Percentiles rank a stretch among this genome's conserved stretches.
Evolutionary conservation across 2,797 vertebrate species (phyloP).

Genomic region (Gymnoscopelus braueri): DNA sequence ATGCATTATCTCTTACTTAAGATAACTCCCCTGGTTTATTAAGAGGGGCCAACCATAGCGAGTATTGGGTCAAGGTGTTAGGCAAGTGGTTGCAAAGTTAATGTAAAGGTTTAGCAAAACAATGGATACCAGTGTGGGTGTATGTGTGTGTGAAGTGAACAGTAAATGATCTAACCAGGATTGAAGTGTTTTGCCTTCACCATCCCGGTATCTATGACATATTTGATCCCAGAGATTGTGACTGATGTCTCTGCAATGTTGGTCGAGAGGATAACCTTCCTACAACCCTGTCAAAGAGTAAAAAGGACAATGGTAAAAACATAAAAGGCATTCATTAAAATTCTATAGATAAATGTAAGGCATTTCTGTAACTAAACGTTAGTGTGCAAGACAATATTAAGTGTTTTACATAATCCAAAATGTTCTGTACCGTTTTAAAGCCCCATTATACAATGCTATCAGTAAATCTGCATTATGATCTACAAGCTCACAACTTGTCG

Average conservation of each 20-base stretch:
- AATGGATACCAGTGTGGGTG: not conserved
- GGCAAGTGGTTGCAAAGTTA: too few species aligned
- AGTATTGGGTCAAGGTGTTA: too few species aligned
- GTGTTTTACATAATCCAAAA: not conserved
- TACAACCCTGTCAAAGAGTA: constrained; percentile 82
- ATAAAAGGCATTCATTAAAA: not conserved
- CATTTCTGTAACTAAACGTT: not conserved
- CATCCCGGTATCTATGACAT: constrained; percentile 96
- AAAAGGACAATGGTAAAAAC: not conserved
- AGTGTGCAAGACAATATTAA: not conserved
- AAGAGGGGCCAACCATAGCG: too few species aligned
- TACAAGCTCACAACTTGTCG: too few species aligned
- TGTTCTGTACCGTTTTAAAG: too few species aligned
- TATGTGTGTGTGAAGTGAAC: not conserved
- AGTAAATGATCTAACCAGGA: constrained; percentile 84
- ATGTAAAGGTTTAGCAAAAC: not conserved
- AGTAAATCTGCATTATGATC: too few species aligned
- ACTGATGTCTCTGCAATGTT: constrained; percentile 98
- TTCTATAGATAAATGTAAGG: not conserved
- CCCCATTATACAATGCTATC: too few species aligned
- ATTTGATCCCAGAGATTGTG: constrained; percentile 96
- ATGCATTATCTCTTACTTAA: too few species aligned
- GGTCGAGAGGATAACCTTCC: constrained; percentile 97
- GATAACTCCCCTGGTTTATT: too few species aligned
- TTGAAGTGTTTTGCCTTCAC: constrained; percentile 97